phyloP scores from a whole-genome alignment of 1,140 invertebrate species.

The Psilanteris sp. region DNA sequence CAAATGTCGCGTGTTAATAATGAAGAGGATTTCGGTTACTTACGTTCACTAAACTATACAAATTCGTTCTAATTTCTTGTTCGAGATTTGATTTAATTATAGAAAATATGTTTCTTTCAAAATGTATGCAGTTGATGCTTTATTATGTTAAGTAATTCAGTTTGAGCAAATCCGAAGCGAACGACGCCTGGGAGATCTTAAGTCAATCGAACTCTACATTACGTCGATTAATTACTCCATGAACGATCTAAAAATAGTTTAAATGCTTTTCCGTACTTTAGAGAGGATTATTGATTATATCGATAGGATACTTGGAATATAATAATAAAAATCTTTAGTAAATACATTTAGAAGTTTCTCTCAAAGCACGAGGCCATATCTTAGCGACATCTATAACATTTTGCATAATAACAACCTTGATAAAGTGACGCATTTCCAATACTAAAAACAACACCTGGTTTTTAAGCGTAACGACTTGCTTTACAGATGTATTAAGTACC shows the following conservation, averaged over 20 bases:
- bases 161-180: conserved; percentile 52
- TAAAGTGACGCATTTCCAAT: conserved; percentile 1
- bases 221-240: too few species aligned
- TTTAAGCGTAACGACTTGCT: conserved; percentile 8
- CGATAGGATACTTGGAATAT: too few species aligned
- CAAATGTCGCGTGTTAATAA: conserved; percentile 28
- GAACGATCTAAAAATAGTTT: too few species aligned
- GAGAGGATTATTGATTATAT: too few species aligned
- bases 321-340: background rate
- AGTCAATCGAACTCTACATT: too few species aligned
- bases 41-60: conserved; percentile 13
- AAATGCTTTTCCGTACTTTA: too few species aligned
- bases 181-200: conserved; percentile 16
- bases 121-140: conserved; percentile 4
- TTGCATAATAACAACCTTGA: background rate
- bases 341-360: background rate
- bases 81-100: conserved; percentile 19
- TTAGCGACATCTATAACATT: background rate
- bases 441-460: background rate
- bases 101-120: conserved; percentile 53
- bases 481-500: too few species aligned
- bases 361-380: background rate
- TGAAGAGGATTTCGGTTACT: conserved; percentile 11
- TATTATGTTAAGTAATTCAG: conserved; percentile 16
- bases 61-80: conserved; percentile 15